Percentiles rank a stretch among this genome's conserved stretches.
Conservation (phyloP, 2,797 vertebrate genomes). For the Pseudomugil gertrudae region DNA sequence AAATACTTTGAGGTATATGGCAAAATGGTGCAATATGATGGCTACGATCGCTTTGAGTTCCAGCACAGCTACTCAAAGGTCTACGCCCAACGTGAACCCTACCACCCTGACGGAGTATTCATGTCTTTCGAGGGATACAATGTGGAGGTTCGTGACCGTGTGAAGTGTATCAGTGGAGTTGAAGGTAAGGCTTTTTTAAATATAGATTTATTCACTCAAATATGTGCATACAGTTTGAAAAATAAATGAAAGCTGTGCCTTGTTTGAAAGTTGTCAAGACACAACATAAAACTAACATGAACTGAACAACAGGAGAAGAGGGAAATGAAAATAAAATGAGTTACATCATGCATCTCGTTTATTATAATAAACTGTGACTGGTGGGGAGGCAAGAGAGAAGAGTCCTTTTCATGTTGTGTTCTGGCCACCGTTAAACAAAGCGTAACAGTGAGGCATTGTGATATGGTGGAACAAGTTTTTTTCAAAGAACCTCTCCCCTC, state of each 20-base stretch:
- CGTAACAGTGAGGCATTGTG: neutral
- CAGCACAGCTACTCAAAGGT: constrained; percentile 99
- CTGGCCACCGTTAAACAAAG: neutral
- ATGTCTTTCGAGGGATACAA: constrained; percentile 99
- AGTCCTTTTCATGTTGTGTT: neutral
- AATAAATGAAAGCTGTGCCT: neutral
- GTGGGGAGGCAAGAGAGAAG: neutral
- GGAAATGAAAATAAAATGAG: neutral
- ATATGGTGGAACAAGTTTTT: neutral
- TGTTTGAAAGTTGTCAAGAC: neutral
- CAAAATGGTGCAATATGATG: constrained; percentile 90
- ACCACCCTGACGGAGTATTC: constrained; percentile 94
- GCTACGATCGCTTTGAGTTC: constrained; percentile 94
- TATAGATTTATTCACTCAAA: neutral
- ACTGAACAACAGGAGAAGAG: neutral
- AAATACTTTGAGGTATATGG: constrained; percentile 98
- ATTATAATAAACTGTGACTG: neutral
- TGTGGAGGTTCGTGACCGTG: constrained; percentile 95
- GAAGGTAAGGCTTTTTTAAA: constrained; percentile 84
- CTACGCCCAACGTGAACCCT: constrained; percentile 91
- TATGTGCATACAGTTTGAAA: neutral
- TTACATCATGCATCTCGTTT: neutral
- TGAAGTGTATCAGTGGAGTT: constrained; percentile 97
- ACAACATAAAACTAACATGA: neutral
- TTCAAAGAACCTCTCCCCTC: neutral